Base-by-base conservation (phyloP, 2,113 vertebrate genomes). In the Cyanoliseus patagonus region DNA sequence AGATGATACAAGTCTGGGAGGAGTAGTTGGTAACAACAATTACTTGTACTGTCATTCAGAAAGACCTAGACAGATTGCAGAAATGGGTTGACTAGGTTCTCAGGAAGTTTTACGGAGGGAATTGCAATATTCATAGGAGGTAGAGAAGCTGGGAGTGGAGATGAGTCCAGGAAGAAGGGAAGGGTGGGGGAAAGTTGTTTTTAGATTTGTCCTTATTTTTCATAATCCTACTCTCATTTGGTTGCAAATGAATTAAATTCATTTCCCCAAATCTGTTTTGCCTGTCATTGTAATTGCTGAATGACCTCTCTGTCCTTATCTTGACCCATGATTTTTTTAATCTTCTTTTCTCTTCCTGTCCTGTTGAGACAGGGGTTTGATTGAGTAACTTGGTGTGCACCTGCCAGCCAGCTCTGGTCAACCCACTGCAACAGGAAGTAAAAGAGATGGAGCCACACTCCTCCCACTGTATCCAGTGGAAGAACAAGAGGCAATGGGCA, bases 301-400 rank as follows among this genome's bases (percentile, higher is more conserved):
- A 33, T 49, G n/a, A 51, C n/a, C 3, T 53, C 16, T 28, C 55
- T 52, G 9, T 44, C 42, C 77, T 91, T 80, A 63, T 68, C 7
- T 76, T 0, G 0, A 31, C 2, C 4, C 16, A 63, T 1, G 3
- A 53, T 3, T 19, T 28, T 78, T 79, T 74, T 78, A 4, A 9
- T 70, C 19, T 28, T 51, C 23, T 85, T 70, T 85, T 70, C 41
- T 63, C 9, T 4, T 44, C 9, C 30, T 47, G 13, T 62, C 30
- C 27, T 59, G 2, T 28, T 77, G 47, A 81, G 17, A 11, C 55
- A 8, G 2, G 10, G 24, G 31, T 44, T 0, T 1, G 9, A 68
- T 4, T 37, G 17, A 72, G 7, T 1, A 5, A 4, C 11, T 90
- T 64, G 7, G 22, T 73, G 59, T 33, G 22, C 25, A 69, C 10